Percentiles rank a stretch among this genome's conserved stretches.
phyloP scores from a whole-genome alignment of 2,888 invertebrate species.

The Abscondita cerata region DNA sequence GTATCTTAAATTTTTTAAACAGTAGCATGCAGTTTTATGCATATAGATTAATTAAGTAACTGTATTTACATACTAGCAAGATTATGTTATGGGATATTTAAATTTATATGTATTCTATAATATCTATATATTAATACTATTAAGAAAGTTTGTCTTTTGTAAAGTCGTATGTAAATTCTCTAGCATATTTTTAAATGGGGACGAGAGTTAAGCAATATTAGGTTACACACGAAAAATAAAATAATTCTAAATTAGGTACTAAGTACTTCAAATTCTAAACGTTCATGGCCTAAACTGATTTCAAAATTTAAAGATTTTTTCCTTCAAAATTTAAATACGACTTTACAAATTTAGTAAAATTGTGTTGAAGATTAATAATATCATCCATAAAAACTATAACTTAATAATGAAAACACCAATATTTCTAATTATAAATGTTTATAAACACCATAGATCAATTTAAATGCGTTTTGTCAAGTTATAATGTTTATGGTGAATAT shows the following conservation, averaged over 20 bases:
- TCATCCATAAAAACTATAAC: slow-evolving; percentile 24
- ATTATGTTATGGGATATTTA: slow-evolving; percentile 37
- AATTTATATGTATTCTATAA: slow-evolving; percentile 36
- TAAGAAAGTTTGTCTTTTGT: slow-evolving; percentile 30
- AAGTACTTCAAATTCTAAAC: slow-evolving; percentile 29
- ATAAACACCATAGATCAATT: background rate
- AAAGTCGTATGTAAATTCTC: slow-evolving; percentile 26
- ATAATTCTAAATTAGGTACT: slow-evolving; percentile 32
- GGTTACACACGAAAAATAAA: slow-evolving; percentile 17
- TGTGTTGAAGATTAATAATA: slow-evolving; percentile 19
- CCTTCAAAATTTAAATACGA: slow-evolving; percentile 16
- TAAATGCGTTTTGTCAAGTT: slow-evolving; percentile 6
- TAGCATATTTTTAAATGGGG: slow-evolving; percentile 14
- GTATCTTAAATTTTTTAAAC: slow-evolving; percentile 27
- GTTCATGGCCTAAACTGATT: slow-evolving; percentile 23
- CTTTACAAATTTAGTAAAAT: slow-evolving; percentile 31
- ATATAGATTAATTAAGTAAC: slow-evolving; percentile 34
- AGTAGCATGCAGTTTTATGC: slow-evolving; percentile 33
- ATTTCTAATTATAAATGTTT: slow-evolving; percentile 1
- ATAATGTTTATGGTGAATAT: slow-evolving; percentile 23
- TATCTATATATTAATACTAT: slow-evolving; percentile 27
- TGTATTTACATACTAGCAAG: slow-evolving; percentile 35
- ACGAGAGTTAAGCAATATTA: slow-evolving; percentile 23
- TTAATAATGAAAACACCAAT: slow-evolving; percentile 25
- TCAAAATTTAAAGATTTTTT: slow-evolving; percentile 7